These are phyloP conservation scores for Drosophila simulans DNA, from an alignment of 1,140 invertebrate genomes.

Conservation along the genomic window DNA sequence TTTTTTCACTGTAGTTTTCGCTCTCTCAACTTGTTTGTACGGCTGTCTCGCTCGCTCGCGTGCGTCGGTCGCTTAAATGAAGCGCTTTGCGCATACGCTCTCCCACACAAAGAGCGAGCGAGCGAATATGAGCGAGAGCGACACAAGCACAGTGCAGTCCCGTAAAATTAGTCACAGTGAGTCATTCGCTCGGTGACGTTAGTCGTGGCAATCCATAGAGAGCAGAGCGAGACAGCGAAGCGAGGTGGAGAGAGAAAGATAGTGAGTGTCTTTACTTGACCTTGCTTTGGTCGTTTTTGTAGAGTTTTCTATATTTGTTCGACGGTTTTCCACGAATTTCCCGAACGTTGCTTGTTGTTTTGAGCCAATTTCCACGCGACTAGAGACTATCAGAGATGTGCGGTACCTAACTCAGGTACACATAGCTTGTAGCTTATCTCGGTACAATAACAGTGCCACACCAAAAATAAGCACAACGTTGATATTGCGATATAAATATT, in stretches of 20 bases:
- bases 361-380: constrained; percentile 51
- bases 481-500: not conserved
- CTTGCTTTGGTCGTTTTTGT: constrained; percentile 79
- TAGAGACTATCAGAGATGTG: constrained; percentile 25
- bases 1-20: constrained; percentile 4
- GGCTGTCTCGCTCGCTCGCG: constrained; percentile 18
- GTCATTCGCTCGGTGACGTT: constrained; percentile 64
- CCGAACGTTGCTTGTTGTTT: constrained; percentile 9
- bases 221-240: not conserved
- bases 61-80: constrained; percentile 13
- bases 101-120: constrained; percentile 50
- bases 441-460: not conserved
- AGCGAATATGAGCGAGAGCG: not conserved
- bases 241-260: not conserved
- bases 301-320: constrained; percentile 70
- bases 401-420: not conserved
- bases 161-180: constrained; percentile 41
- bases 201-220: constrained; percentile 33
- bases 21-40: constrained; percentile 32
- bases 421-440: not conserved
- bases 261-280: constrained; percentile 55
- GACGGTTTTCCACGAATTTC: constrained; percentile 69
- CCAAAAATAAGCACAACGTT: not conserved
- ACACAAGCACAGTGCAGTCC: constrained; percentile 43
- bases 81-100: constrained; percentile 62